Evolutionary conservation across 2,888 invertebrate genomes (phyloP).

Genomic region (Lypha dubia): DNA sequence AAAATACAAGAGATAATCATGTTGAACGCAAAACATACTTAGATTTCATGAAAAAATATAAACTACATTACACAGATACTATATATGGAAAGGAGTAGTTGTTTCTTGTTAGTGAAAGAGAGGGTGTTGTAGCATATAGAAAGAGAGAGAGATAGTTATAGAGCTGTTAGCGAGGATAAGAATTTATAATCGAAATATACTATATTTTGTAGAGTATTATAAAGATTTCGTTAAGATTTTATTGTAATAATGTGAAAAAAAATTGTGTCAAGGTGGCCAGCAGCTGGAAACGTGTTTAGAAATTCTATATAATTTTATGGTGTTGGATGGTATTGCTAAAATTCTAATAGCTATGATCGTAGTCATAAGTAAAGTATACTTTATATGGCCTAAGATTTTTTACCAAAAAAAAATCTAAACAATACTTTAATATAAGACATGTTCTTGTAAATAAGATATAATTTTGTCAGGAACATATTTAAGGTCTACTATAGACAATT

Average conservation of each 20-base stretch:
- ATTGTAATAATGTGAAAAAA: constrained; percentile 6
- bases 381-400: no score
- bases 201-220: constrained; percentile 10
- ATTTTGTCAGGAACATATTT: no score
- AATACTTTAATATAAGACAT: no score
- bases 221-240: constrained; percentile 33
- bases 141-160: not conserved
- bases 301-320: not conserved
- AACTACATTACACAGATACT: no score
- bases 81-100: not conserved
- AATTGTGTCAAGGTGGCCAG: constrained; percentile 22
- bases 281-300: not conserved
- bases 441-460: no score
- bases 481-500: no score
- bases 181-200: constrained; percentile 25
- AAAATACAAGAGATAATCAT: constrained; percentile 27
- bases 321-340: no score
- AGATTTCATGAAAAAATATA: constrained; percentile 42
- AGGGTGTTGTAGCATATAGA: not conserved
- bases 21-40: constrained; percentile 39
- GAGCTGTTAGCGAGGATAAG: not conserved
- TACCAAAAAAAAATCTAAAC: no score
- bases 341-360: no score
- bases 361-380: no score
- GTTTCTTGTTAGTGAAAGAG: no score